A percentile compares a stretch with the other conserved stretches of the same genome.
Evolutionary conservation across 1,140 invertebrate genomes (phyloP).

Genomic region (Drosophila ficusphila): DNA sequence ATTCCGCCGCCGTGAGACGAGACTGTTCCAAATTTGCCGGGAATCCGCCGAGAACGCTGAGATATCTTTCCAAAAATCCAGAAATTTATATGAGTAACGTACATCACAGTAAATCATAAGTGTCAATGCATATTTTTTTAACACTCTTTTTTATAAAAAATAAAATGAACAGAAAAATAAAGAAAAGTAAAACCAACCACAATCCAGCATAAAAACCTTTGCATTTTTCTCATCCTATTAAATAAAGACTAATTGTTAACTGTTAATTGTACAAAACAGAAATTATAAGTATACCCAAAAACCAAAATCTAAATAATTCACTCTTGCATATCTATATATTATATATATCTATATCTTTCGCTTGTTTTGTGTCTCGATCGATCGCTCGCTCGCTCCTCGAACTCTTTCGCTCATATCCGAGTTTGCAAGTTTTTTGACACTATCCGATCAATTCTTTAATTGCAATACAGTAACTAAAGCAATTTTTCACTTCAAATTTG

Average conservation of each 20-base stretch:
- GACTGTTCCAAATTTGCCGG: constrained; percentile 68
- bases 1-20: constrained; percentile 63
- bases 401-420: constrained; percentile 74
- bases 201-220: constrained; percentile 71
- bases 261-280: constrained; percentile 51
- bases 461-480: constrained; percentile 72
- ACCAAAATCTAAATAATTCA: constrained; percentile 56
- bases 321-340: constrained; percentile 58
- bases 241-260: constrained; percentile 61
- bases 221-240: constrained; percentile 73
- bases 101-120: constrained; percentile 65
- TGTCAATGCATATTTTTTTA: constrained; percentile 48
- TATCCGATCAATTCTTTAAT: constrained; percentile 66
- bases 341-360: constrained; percentile 63
- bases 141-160: constrained; percentile 33
- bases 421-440: constrained; percentile 66
- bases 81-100: constrained; percentile 58
- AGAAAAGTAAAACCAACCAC: constrained; percentile 58
- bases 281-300: constrained; percentile 20
- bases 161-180: constrained; percentile 50
- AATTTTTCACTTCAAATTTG: constrained; percentile 72
- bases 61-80: constrained; percentile 47
- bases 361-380: constrained; percentile 73
- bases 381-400: constrained; percentile 73
- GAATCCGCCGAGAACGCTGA: constrained; percentile 46